Base-by-base conservation (phyloP, 2,113 vertebrate species). In the Scophthalmus maximus region DNA sequence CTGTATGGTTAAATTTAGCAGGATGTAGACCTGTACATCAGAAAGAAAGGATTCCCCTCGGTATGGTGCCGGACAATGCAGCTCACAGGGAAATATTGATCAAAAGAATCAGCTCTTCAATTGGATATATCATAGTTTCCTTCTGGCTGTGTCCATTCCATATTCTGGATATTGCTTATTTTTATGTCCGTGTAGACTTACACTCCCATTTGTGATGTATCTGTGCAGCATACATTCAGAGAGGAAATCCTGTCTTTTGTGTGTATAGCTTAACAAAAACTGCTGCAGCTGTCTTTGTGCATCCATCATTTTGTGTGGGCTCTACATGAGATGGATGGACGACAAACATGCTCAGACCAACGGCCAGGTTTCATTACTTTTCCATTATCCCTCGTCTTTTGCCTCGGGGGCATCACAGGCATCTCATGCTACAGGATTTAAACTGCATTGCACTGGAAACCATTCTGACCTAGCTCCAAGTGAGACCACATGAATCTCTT, bases 331-430 rank as follows among this genome's bases (percentile, higher is more conserved):
- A 74, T 82, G 66, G 44, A 68, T 67, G 34, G 50, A 59, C 60
- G 40, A 17, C 22, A 50, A 76, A 58, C 61, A 34, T 8, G 3
- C 61, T 73, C 57, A 57, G 34, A 76, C 57, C 71, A 59, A 78
- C 66, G 65, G 74, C 14, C 56, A 68, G 10, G 23, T 27, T 52
- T 29, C 53, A 84, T 84, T 67, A 83, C 27, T 46, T 20, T 63
- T 66, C 42, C 53, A 79, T 78, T 78, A 73, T 68, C 18, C 20
- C 17, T 46, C 1, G 0, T 29, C 18, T 47, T 57, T 52, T 64
- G n/a, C 57, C 58, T 52, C 0, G 1, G 38, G 34, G 65, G 23
- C 10, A 56, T 36, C 10, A 12, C 26, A 59, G 7, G n/a, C 34
- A 32, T 71, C 14, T 15, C 15, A 0, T 0, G 0, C 57, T n/a